These are phyloP conservation scores for Selenia dentaria DNA, from an alignment of 2,888 invertebrate genomes.

Conservation along the genomic window DNA sequence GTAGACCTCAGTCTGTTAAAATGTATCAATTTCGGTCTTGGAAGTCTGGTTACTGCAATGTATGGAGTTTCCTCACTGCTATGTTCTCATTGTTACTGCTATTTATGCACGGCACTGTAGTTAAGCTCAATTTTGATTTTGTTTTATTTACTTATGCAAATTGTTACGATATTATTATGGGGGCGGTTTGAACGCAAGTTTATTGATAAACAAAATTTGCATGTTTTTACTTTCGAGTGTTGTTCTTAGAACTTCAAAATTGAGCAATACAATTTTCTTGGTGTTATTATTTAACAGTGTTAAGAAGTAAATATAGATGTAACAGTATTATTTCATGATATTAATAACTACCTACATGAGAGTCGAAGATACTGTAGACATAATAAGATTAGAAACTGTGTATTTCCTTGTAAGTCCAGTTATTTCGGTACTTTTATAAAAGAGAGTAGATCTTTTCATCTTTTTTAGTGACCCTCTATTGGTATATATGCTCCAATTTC, in stretches of 20 bases:
- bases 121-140: constrained; percentile 34
- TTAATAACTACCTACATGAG: no score
- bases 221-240: constrained; percentile 24
- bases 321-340: no score
- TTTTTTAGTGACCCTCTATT: no score
- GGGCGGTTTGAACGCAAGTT: constrained; percentile 31
- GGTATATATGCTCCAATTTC: no score
- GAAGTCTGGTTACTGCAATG: no score
- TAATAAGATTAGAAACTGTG: no score
- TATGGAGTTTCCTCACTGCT: constrained; percentile 3
- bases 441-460: no score
- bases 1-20: no score
- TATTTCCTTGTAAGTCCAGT: no score
- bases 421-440: no score
- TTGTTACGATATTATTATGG: constrained; percentile 33
- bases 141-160: constrained; percentile 39
- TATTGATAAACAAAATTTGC: constrained; percentile 34
- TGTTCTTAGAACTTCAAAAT: constrained; percentile 19
- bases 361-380: no score
- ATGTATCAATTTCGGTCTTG: no score
- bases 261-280: constrained; percentile 2
- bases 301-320: background rate
- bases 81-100: constrained; percentile 21
- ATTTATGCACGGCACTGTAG: constrained; percentile 41
- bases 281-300: constrained; percentile 2